Conservation (phyloP, 2,888 invertebrate species). For the Xestia ashworthii region DNA sequence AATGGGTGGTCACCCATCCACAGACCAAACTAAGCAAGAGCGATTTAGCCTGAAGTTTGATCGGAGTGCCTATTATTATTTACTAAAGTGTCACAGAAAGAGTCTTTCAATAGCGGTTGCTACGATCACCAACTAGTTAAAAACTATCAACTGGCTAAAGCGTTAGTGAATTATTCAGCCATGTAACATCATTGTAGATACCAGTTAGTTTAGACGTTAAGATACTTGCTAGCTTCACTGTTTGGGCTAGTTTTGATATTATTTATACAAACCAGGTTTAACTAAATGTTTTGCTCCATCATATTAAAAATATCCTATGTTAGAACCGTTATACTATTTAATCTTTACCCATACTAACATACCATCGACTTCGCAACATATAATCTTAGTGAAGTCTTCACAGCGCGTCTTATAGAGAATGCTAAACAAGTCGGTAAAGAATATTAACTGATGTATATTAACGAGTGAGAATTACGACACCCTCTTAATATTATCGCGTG, state of each 20-base stretch:
- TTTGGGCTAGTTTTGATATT: background rate
- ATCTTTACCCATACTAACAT: background rate
- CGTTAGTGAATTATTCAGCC: background rate
- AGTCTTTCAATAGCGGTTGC: background rate
- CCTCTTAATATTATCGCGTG: slow-evolving; percentile 2
- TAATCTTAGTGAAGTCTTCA: background rate
- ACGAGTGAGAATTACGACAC: background rate
- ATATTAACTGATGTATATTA: background rate
- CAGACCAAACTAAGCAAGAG: background rate
- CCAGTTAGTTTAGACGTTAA: background rate
- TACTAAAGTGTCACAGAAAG: no score
- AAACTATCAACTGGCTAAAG: background rate
- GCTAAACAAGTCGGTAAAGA: background rate
- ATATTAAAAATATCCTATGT: no score
- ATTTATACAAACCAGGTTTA: no score
- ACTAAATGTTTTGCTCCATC: no score
- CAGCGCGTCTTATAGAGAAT: background rate
- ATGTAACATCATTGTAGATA: background rate
- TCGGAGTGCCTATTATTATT: background rate
- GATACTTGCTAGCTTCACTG: background rate
- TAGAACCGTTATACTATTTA: no score
- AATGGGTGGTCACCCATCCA: background rate
- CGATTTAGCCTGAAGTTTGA: background rate
- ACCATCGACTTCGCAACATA: background rate
- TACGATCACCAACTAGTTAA: background rate